Evolutionary conservation across 1,140 invertebrate species (phyloP).

Genomic region (Gonatopus flavifemur): DNA sequence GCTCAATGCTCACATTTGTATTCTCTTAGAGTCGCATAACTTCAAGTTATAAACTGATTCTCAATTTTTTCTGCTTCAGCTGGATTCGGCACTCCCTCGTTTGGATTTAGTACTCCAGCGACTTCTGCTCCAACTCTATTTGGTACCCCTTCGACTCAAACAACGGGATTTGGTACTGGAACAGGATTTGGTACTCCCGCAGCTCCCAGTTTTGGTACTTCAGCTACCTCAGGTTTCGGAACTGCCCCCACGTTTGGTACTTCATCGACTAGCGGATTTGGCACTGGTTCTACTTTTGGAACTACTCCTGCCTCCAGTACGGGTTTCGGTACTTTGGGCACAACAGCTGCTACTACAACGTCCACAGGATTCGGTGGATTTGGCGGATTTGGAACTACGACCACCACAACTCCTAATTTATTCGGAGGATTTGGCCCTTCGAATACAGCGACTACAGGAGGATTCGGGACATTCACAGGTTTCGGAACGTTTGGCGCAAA

Average conservation of each 20-base stretch:
- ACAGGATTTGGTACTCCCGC: slow-evolving; percentile 49
- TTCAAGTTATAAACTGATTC: not conserved
- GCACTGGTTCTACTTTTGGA: slow-evolving; percentile 48
- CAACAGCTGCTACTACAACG: slow-evolving; percentile 43
- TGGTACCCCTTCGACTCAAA: slow-evolving; percentile 46
- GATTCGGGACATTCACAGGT: slow-evolving; percentile 57
- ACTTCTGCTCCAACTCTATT: slow-evolving; percentile 44
- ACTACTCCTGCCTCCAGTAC: slow-evolving; percentile 32
- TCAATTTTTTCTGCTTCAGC: slow-evolving; percentile 4
- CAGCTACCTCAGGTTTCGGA: slow-evolving; percentile 28
- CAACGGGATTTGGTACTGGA: slow-evolving; percentile 44
- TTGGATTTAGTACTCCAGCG: slow-evolving; percentile 45
- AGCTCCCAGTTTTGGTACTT: slow-evolving; percentile 47
- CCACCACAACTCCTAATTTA: slow-evolving; percentile 48
- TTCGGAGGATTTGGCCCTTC: slow-evolving; percentile 49
- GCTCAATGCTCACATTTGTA: too few species aligned
- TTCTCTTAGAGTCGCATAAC: not conserved
- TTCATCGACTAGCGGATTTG: slow-evolving; percentile 24
- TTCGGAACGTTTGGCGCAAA: slow-evolving; percentile 61
- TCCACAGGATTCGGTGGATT: slow-evolving; percentile 48
- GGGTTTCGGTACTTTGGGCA: slow-evolving; percentile 36
- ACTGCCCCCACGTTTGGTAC: slow-evolving; percentile 25
- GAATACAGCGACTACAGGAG: slow-evolving; percentile 45
- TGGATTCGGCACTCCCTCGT: slow-evolving; percentile 45
- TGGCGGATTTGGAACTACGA: slow-evolving; percentile 46